These are phyloP conservation scores for Ladona fulva DNA, from an alignment of 1,140 invertebrate genomes.

Conservation along the genomic window DNA sequence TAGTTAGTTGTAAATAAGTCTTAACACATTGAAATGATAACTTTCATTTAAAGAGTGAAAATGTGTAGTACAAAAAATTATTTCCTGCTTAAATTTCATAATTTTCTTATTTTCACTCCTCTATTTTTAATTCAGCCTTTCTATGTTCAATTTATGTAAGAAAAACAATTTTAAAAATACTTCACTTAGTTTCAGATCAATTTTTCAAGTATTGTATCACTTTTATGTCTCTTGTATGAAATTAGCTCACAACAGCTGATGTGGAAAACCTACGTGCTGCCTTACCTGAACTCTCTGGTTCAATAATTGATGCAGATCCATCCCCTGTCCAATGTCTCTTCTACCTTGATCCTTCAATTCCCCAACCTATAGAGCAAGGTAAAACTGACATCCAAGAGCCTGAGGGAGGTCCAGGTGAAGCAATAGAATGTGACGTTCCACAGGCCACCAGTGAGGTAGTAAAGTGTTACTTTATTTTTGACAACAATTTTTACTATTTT, in stretches of 20 bases:
- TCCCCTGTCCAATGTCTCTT: neutral
- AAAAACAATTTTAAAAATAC: too few relatives aligned
- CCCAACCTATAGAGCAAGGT: neutral
- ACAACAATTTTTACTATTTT: too few relatives aligned
- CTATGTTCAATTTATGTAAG: too few relatives aligned
- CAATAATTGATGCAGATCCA: neutral
- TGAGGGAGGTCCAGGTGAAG: neutral
- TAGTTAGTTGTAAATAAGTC: too few relatives aligned
- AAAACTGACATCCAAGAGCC: neutral
- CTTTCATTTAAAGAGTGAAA: slow-evolving; percentile 30
- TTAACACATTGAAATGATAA: slow-evolving; percentile 7
- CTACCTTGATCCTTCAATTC: neutral
- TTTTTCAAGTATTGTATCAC: too few relatives aligned
- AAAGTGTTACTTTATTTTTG: too few relatives aligned
- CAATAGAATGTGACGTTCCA: neutral
- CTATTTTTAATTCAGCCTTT: too few relatives aligned
- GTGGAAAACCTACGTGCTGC: slow-evolving; percentile 22
- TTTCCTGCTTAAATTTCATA: too few relatives aligned
- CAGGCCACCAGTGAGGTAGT: neutral
- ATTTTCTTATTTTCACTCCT: too few relatives aligned
- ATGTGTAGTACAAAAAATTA: too few relatives aligned
- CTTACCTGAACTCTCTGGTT: slow-evolving; percentile 2
- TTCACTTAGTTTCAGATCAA: too few relatives aligned
- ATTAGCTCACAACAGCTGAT: neutral
- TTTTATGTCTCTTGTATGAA: too few relatives aligned